A percentile compares a stretch with the other conserved stretches of the same genome.
These are phyloP conservation scores for Agapornis canus DNA, from an alignment of 2,797 vertebrate species.

Conservation along the genomic window DNA sequence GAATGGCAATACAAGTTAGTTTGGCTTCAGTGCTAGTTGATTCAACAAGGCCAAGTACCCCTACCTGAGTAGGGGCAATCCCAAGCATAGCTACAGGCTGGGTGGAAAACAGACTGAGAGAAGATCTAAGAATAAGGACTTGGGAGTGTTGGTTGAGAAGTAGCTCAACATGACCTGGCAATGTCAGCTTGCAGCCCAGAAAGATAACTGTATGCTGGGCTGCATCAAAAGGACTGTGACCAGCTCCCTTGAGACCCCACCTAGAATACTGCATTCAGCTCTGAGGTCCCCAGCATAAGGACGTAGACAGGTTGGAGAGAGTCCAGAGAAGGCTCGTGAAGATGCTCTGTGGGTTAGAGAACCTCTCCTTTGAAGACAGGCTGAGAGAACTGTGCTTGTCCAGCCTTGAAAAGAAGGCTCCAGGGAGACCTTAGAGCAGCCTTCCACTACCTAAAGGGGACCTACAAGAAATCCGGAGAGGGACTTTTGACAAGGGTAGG, in stretches of 20 bases:
- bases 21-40: background rate
- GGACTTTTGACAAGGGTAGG: background rate
- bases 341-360: background rate
- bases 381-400: background rate
- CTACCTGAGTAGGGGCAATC: background rate
- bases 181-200: background rate
- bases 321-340: background rate
- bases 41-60: background rate
- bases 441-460: background rate
- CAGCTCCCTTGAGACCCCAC: background rate
- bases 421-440: background rate
- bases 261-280: background rate
- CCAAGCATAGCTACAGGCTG: background rate
- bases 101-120: background rate
- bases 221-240: background rate
- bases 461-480: background rate
- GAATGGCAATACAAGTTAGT: background rate
- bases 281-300: background rate
- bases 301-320: background rate
- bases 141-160: background rate
- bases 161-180: background rate
- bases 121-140: background rate
- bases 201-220: background rate
- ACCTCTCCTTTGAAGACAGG: background rate
- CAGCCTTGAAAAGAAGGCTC: background rate